Evolutionary conservation across 1,140 invertebrate species (phyloP), one percentile per base, ranked within the genome.

Genomic region (Bombus waltoni): DNA sequence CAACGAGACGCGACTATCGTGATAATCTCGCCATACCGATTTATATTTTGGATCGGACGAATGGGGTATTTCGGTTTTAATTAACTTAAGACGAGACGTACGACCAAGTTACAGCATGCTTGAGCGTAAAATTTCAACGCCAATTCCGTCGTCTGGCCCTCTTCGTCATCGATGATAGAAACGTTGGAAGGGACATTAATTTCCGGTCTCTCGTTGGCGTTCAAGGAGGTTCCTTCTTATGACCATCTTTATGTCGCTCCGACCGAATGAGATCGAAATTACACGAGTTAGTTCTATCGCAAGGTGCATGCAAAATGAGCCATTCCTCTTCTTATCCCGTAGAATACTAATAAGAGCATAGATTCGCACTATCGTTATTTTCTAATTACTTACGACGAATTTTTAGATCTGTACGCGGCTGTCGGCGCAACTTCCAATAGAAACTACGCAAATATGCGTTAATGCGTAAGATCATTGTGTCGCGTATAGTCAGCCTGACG

Each of bases 161-260:
- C 28, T 35, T 66, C 42, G 42, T 75, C 38, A 53, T 65, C 65
- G 47, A 40, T 62, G 53, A 59, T 62, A 80, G 75, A 86, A 88
- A 82, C 65, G 87, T 57, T 40, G 68, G 87, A 38, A 65, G 57
- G 65, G 87, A 88, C 87, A 89, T 89, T 89, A 89, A 89, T 89
- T 89, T 89, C 88, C 88, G 88, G 79, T 76, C 80, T 89, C 72
- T 83, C 87, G 87, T 89, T 89, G 71, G 68, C 78, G 80, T 74
- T 65, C 76, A 62, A 62, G 66, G 53, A 38, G 9, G 11, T 66
- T 83, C 87, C 87, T 89, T 89, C 86, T 89, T 86, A 89, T 59
- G 79, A 42, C 57, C 87, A 76, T 81, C 87, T 89, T 89, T 86
- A 80, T 66, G 80, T 88, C 75, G 84, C 79, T 59, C 22, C 65